Evolutionary conservation across 2,113 vertebrate species (phyloP), one percentile per base, ranked within the genome.

Genomic region (Brachypodius melanocephalos): DNA sequence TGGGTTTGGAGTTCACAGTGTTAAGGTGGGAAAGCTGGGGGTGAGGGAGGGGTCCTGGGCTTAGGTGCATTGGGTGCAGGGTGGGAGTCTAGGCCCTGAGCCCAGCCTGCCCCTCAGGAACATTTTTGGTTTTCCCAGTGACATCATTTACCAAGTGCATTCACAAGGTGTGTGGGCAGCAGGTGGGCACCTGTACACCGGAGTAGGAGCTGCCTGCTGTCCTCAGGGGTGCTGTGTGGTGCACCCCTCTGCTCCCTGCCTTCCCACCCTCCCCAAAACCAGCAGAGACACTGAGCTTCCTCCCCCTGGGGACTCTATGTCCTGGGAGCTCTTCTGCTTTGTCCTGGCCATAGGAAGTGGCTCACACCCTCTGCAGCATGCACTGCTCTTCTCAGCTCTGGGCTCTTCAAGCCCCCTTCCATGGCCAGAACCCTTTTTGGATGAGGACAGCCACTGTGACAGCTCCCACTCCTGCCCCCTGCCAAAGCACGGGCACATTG

Each of bases 371-470:
- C 6, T 3, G 31, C 43, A 59, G 69, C 51, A 49, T 8, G 26
- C 2, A 1, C 26, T 24, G 72, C 31, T 49, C 43, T 34, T 46
- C 46, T 42, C 65, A 43, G 59, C 62, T 45, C 18, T 29, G n/a
- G n/a, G n/a, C n/a, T n/a, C n/a, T n/a, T n/a, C n/a, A n/a, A n/a
- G n/a, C n/a, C n/a, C n/a, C n/a, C n/a, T n/a, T n/a, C n/a, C n/a
- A n/a, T n/a, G n/a, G 42, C 40, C n/a, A 54, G 32, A 67, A 17
- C 8, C 34, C n/a, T 28, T 28, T 63, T 71, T 0, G 1, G 43
- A 4, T 2, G 6, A 17, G 17, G 34, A 17, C 0, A 2, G 29
- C 10, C 0, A 1, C 45, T 38, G 26, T 13, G 12, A n/a, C 32
- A 66, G 4, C 32, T 31, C 19, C 61, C 28, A 22, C 21, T 22